A percentile compares a stretch with the other conserved stretches of the same genome.
These are phyloP conservation scores for Rhagonycha fulva DNA, from an alignment of 2,888 invertebrate species.

Conservation along the genomic window DNA sequence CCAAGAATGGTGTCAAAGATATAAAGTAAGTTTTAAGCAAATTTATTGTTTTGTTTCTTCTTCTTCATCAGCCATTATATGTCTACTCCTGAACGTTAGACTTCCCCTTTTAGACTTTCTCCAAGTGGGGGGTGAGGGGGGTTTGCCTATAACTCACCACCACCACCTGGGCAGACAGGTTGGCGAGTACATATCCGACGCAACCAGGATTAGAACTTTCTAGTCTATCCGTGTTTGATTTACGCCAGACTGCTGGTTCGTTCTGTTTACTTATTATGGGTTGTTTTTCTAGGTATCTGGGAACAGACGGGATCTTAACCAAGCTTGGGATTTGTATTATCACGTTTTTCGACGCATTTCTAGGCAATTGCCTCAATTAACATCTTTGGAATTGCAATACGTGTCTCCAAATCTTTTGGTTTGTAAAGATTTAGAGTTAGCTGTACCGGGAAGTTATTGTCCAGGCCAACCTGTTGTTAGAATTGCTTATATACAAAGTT, in stretches of 20 bases:
- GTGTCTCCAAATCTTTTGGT: slow-evolving; percentile 90
- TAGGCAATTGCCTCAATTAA: slow-evolving; percentile 89
- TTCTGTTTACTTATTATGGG: not conserved
- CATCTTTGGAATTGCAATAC: slow-evolving; percentile 90
- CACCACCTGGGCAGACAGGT: too few relatives aligned
- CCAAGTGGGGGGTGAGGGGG: too few relatives aligned
- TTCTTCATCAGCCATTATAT: too few relatives aligned
- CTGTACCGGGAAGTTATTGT: slow-evolving; percentile 97
- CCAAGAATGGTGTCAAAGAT: slow-evolving; percentile 93
- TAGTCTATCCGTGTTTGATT: too few relatives aligned
- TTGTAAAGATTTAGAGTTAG: slow-evolving; percentile 91
- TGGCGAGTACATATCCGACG: too few relatives aligned
- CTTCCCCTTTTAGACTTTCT: too few relatives aligned
- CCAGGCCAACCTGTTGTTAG: slow-evolving; percentile 88
- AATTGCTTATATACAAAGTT: slow-evolving; percentile 88
- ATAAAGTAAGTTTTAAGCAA: slow-evolving; percentile 59
- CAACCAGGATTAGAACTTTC: too few relatives aligned
- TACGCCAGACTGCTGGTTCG: too few relatives aligned
- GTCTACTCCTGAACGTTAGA: too few relatives aligned
- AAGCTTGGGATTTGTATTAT: slow-evolving; percentile 99
- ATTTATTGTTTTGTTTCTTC: not conserved
- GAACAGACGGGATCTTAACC: slow-evolving; percentile 89
- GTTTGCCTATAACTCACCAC: too few relatives aligned
- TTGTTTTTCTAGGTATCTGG: slow-evolving; percentile 68
- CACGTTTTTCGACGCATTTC: slow-evolving; percentile 97